These are phyloP conservation scores for Eurystomus glaucurus DNA, from an alignment of 2,797 vertebrate genomes.

Conservation along the genomic window DNA sequence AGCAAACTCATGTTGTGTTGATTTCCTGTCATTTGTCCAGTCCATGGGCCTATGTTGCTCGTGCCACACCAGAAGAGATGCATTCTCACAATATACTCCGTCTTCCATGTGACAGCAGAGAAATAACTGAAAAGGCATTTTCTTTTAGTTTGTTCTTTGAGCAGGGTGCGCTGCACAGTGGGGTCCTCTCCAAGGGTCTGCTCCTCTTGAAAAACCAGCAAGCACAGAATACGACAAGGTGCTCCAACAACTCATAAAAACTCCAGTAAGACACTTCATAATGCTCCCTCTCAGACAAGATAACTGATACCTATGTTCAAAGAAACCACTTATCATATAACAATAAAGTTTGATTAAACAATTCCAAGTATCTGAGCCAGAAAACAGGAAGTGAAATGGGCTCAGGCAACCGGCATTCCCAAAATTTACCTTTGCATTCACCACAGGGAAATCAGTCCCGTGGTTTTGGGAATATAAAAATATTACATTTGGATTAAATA, in stretches of 20 bases:
- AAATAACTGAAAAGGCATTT: neutral
- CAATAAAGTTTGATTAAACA: neutral
- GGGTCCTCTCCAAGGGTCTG: no score
- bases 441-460: neutral
- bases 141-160: neutral
- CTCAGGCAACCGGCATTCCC: neutral
- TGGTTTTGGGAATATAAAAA: neutral
- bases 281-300: neutral
- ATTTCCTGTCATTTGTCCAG: neutral
- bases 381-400: neutral
- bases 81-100: neutral
- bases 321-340: neutral
- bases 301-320: neutral
- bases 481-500: neutral
- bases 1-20: neutral
- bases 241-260: neutral
- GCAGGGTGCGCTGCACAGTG: neutral
- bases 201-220: neutral
- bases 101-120: neutral
- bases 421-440: neutral
- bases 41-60: rapidly evolving
- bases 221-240: neutral
- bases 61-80: rapidly evolving
- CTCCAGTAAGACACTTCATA: neutral
- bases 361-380: neutral